Evolutionary conservation across 1,140 invertebrate genomes (phyloP), one percentile per base, ranked within the genome.

Genomic region (honey bee (Apis mellifera)): DNA sequence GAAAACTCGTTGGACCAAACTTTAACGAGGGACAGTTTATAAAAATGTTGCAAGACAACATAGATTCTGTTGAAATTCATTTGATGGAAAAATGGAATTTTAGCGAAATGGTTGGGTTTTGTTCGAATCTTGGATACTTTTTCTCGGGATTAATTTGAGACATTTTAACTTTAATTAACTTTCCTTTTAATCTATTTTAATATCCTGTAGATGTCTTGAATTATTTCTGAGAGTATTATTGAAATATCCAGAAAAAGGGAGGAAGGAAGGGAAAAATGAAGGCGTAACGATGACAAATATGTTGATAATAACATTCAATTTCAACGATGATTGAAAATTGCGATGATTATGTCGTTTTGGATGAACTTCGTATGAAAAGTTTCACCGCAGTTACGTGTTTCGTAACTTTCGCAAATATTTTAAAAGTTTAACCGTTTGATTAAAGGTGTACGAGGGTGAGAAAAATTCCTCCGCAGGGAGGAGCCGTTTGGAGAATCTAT

Each of bases 401-500:
- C 42, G 4, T 21, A 48, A 66, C 32, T 42, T 68, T 68, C 3
- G 55, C 11, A 26, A 59, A 59, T 73, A 55, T 59, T 48, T 59
- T 4, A 59, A 59, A 32, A 73, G 71, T 73, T 73, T 48, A 42
- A 72, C 13, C 13, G 55, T 59, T 73, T 55, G 71, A 73, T 73
- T 59, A 73, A 59, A 21, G 42, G 54, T 13, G 23, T 23, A 17
- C 21, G 21, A 19, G 32, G 55, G 32, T 17, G 21, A 48, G 55
- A 60, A 73, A 60, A 74, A 74, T 48, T 74, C 71, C 32, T 55
- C n/a, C 23, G 54, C 64, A 17, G 48, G 21, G 0, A 60, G 19
- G 19, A 59, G 50, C 52, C 19, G 79, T 54, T 54, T 32, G 77
- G 42, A 48, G 64, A 76, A 69, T 69, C 73, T 54, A 60, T 69